phyloP scores from a whole-genome alignment of 2,113 vertebrate species.

The Aegotheles bennettii region DNA sequence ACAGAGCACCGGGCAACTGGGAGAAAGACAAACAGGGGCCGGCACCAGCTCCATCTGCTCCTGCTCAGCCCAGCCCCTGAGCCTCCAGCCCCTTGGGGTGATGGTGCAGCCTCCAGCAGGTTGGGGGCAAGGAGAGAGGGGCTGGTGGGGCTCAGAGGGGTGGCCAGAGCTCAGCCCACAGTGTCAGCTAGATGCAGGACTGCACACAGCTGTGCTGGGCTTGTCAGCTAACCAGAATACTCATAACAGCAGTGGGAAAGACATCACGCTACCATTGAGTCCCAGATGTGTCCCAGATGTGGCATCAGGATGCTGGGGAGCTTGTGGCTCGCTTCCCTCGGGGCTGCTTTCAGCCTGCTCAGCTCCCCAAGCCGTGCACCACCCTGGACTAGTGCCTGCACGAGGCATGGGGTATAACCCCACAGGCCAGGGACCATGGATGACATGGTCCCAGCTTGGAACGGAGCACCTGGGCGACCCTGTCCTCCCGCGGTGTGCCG shows the following conservation, averaged over 20 bases:
- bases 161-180: background rate
- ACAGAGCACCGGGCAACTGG: constrained; percentile 64
- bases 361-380: accelerated
- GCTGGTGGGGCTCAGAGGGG: accelerated
- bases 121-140: background rate
- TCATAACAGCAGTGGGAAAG: background rate
- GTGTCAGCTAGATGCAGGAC: background rate
- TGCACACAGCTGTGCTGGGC: background rate
- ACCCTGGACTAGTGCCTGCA: accelerated
- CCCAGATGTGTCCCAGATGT: background rate
- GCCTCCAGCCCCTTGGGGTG: background rate
- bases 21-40: constrained; percentile 65
- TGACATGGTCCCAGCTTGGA: background rate
- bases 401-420: accelerated
- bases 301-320: background rate
- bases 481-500: accelerated
- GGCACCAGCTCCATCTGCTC: constrained; percentile 65
- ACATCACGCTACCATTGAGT: background rate
- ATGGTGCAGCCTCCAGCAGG: accelerated
- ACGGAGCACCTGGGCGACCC: accelerated
- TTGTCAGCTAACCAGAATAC: background rate
- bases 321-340: accelerated
- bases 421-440: accelerated
- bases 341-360: background rate
- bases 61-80: background rate